These are phyloP conservation scores for Plebejus melissa DNA, from an alignment of 2,888 invertebrate genomes.

Conservation along the genomic window DNA sequence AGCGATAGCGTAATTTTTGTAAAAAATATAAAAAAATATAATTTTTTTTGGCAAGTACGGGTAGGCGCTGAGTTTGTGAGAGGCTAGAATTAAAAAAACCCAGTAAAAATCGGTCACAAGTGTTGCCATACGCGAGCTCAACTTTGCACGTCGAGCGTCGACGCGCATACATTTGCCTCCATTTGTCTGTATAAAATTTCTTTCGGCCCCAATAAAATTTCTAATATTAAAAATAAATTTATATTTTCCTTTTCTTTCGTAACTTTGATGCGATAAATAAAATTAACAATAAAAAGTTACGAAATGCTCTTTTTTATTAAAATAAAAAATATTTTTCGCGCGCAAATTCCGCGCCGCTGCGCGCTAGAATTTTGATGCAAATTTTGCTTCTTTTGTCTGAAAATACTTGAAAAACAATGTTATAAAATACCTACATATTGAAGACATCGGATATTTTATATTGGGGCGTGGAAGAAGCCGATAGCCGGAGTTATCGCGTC, in stretches of 20 bases:
- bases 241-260: background rate
- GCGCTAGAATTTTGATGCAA: background rate
- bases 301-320: background rate
- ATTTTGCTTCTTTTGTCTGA: background rate
- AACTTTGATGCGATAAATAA: slow-evolving; percentile 7
- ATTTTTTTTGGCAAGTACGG: slow-evolving; percentile 60
- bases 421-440: slow-evolving; percentile 24
- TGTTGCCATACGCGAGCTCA: slow-evolving; percentile 67
- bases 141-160: slow-evolving; percentile 47
- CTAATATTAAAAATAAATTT: background rate
- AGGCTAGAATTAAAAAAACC: slow-evolving; percentile 57
- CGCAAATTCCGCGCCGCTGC: background rate
- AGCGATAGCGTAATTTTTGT: slow-evolving; percentile 49
- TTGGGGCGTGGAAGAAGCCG: slow-evolving; percentile 51
- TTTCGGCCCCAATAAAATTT: background rate
- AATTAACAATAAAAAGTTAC: slow-evolving; percentile 11
- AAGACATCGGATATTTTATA: slow-evolving; percentile 27
- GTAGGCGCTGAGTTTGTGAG: slow-evolving; percentile 72
- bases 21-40: slow-evolving; percentile 55
- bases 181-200: slow-evolving; percentile 23
- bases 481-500: slow-evolving; percentile 61
- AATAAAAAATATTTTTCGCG: background rate
- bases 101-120: slow-evolving; percentile 54
- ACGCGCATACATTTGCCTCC: slow-evolving; percentile 30
- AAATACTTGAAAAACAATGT: background rate